Base-by-base conservation (phyloP, 1,140 invertebrate genomes). In the Oryctes rhinoceros region DNA sequence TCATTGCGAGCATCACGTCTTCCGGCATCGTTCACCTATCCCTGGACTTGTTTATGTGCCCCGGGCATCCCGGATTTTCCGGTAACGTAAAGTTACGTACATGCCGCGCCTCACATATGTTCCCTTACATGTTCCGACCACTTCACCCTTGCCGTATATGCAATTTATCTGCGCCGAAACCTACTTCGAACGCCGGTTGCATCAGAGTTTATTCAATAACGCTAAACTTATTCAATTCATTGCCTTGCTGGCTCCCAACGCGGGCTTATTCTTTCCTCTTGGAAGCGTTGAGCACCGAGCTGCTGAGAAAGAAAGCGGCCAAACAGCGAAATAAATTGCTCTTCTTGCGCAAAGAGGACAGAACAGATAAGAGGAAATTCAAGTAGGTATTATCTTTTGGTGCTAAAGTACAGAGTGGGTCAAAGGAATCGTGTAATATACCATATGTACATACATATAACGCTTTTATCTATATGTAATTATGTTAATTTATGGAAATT, bases 211-310 rank as follows among this genome's bases (percentile, higher is more conserved):
- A 59, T 59, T 59, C 13, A 59, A 59, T 59, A 59, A 59, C 15
- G 53, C 53, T n/a, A 59, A 59, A 18, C 18, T 59, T 59, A 59
- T 59, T 59, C 15, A 59, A 18, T 59, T 59, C 53, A 59, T 59
- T 59, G 15, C 18, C n/a, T 59, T 59, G 53, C 18, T 59, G 6
- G 18, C 10, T 18, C n/a, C 53, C 15, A 18, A 18, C 15, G 6
- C 18, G 53, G n/a, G 13, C 18, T 59, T 59, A 59, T 59, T 59
- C 18, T 15, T 18, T n/a, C 5, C 15, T 10, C 6, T 18, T 18
- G 15, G 18, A 59, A 18, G 11, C 15, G 15, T n/a, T 15, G 15
- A 59, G 53, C 3, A n/a, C 3, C 0, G 15, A n/a, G 18, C 15
- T 59, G n/a, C 15, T 59, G 13, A 0, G 4, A 18, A 53, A 13